Base-by-base conservation (phyloP, 2,113 vertebrate species). In the Calyptommatus sinebrachiatus region DNA sequence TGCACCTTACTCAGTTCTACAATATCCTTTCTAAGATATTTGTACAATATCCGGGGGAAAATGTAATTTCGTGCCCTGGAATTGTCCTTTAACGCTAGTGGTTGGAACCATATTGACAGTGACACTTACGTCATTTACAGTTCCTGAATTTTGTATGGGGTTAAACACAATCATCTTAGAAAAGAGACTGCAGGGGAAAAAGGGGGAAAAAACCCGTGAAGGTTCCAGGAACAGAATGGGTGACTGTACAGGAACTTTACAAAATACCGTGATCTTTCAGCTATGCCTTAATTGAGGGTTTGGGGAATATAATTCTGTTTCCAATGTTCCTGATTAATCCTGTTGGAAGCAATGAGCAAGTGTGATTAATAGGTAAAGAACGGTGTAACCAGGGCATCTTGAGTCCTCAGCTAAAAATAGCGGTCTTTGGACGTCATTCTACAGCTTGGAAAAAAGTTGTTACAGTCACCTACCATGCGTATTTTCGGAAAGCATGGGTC, bases 341-440 rank as follows among this genome's bases (percentile, higher is more conserved):
- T 35, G 29, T 41, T 74, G 53, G 72, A 74, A 73, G 57, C 60
- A 28, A 61, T 61, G 57, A 6, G 14, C 60, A 31, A 61, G 29
- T 35, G 72, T 74, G 72, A 74, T 61, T 74, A 74, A 74, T 74
- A 61, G 53, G 72, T 41, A 61, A 73, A 53, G 50, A 28, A 35
- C 72, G 12, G 1, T 41, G 53, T 74, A 61, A 60, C 29, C 48
- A 74, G 72, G 53, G 72, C 72, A 74, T 74, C 53, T 61, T 7
- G 45, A 74, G 31, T 41, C 28, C 26, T 61, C 29, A 74, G 12
- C 21, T 74, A 74, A 74, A 74, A 74, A 74, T 74, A 74, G 24
- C 29, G 29, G 12, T 53, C 22, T 31, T 35, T 74, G 24, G 29
- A 74, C 11, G 53, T 74, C 72, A 74, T 35, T 21, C 72, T 26